A percentile compares a stretch with the other conserved stretches of the same genome.
Conservation (phyloP, 1,140 invertebrate species). For the Chymomyza costata region DNA sequence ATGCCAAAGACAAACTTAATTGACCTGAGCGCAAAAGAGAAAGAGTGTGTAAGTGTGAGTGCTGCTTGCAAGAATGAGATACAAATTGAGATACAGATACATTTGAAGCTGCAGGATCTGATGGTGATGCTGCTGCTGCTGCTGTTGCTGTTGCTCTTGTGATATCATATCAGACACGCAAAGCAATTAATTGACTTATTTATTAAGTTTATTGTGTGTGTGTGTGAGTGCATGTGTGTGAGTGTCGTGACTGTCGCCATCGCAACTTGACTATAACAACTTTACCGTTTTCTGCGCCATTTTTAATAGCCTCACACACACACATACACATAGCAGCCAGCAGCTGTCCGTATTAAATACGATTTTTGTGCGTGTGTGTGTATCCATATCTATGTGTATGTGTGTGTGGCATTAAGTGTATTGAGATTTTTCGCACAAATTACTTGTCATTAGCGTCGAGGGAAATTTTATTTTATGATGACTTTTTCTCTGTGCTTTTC, state of each 20-base stretch:
- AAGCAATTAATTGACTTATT: slow-evolving; percentile 69
- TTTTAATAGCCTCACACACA: slow-evolving; percentile 55
- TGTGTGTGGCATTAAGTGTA: slow-evolving; percentile 29
- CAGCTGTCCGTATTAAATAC: too few relatives aligned
- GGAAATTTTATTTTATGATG: slow-evolving; percentile 69
- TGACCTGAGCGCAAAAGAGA: slow-evolving; percentile 35
- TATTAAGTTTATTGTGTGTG: slow-evolving; percentile 65
- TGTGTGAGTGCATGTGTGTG: neutral
- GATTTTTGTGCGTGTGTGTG: slow-evolving; percentile 4
- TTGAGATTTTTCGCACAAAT: slow-evolving; percentile 58
- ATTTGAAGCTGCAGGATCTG: slow-evolving; percentile 48
- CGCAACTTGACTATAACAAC: slow-evolving; percentile 53
- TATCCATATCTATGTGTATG: slow-evolving; percentile 8
- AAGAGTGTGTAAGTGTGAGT: neutral
- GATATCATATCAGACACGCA: slow-evolving; percentile 48
- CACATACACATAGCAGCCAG: neutral
- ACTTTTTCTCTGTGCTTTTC: slow-evolving; percentile 41
- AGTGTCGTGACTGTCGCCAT: slow-evolving; percentile 25
- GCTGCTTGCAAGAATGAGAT: too few relatives aligned
- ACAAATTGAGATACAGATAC: slow-evolving; percentile 26
- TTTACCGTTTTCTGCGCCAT: slow-evolving; percentile 63
- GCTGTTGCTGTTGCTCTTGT: slow-evolving; percentile 10
- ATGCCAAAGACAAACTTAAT: slow-evolving; percentile 66
- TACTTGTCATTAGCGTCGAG: slow-evolving; percentile 66
- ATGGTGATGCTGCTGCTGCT: slow-evolving; percentile 8